A percentile compares a stretch with the other conserved stretches of the same genome.
These are phyloP conservation scores for Halcyon senegalensis DNA, from an alignment of 2,113 vertebrate species.

Conservation along the genomic window DNA sequence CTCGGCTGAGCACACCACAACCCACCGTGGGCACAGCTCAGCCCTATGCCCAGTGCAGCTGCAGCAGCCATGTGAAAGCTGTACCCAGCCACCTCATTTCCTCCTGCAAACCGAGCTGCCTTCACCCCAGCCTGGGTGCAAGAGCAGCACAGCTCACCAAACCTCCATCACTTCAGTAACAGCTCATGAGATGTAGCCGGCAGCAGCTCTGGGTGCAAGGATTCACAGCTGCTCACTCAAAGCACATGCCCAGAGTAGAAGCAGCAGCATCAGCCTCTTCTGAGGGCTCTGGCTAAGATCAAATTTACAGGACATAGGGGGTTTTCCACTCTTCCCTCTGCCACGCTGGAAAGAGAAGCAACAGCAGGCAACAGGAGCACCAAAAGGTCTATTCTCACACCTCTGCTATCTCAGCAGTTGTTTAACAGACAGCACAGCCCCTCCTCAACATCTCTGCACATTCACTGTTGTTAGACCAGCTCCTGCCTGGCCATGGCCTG, in stretches of 20 bases:
- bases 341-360: neutral
- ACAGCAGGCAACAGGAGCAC: neutral
- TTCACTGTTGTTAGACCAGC: fast-evolving
- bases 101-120: neutral
- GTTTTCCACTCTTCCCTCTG: neutral
- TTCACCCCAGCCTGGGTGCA: neutral
- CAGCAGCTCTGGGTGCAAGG: neutral
- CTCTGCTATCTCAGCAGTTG: neutral
- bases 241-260: neutral
- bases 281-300: neutral
- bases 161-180: neutral
- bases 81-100: neutral
- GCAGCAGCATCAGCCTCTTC: neutral
- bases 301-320: neutral
- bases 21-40: neutral
- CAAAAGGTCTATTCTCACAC: neutral
- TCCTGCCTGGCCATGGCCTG: neutral
- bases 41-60: neutral
- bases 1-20: fast-evolving
- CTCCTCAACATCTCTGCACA: neutral
- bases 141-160: neutral
- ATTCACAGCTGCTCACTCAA: neutral
- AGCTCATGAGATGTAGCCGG: neutral
- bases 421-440: fast-evolving
- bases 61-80: neutral